Conservation (phyloP, 2,888 invertebrate genomes). For the Limnephilus marmoratus region DNA sequence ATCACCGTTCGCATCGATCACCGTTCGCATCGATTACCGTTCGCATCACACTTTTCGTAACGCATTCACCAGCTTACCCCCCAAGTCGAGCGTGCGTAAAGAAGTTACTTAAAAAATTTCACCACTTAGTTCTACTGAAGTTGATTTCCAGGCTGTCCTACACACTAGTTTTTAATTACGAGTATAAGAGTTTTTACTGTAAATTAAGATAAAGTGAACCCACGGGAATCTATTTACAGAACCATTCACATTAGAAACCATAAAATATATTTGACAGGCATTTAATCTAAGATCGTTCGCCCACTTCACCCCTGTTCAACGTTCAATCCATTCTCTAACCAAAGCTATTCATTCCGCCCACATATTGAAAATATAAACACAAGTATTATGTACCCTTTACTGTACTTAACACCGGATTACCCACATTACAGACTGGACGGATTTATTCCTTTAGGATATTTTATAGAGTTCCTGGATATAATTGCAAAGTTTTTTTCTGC, state of each 20-base stretch:
- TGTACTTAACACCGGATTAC: neutral
- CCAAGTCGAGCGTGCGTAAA: no score
- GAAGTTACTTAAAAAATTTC: no score
- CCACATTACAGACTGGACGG: neutral
- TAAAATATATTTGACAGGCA: neutral
- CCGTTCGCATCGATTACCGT: no score
- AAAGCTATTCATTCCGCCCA: neutral
- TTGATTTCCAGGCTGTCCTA: no score
- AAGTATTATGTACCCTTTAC: neutral
- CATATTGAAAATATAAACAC: neutral
- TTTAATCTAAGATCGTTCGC: neutral
- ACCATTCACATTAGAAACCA: neutral
- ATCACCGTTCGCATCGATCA: no score
- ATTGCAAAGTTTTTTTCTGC: neutral
- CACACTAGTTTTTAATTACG: no score
- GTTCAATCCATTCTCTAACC: neutral
- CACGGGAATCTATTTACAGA: no score
- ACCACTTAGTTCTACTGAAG: no score
- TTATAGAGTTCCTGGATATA: neutral
- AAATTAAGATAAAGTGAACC: no score
- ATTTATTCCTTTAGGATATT: neutral
- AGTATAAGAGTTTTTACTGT: no score
- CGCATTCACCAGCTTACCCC: no score
- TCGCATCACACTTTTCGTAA: no score
- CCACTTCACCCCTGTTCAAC: neutral